phyloP scores from a whole-genome alignment of 2,113 vertebrate genomes.

The Paracanthobrama guichenoti region DNA sequence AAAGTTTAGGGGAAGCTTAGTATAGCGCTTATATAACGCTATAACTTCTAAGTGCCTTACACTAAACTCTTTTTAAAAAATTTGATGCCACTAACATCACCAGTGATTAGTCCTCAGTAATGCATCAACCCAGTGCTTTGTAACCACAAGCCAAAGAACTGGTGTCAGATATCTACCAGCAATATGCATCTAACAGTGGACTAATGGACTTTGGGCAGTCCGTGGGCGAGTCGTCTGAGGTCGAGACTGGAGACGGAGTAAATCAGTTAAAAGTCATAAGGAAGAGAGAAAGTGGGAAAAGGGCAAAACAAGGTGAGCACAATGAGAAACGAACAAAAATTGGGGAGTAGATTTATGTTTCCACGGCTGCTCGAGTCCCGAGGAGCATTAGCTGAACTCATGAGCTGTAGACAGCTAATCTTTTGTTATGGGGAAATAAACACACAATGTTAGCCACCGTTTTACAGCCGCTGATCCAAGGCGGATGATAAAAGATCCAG shows the following conservation, averaged over 20 bases:
- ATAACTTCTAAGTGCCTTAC: background rate
- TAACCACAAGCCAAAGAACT: background rate
- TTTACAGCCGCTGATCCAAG: conserved; percentile 64
- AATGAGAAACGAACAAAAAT: conserved; percentile 12
- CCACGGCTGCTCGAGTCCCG: conserved; percentile 46
- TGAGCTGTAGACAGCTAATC: conserved; percentile 69
- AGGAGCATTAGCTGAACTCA: conserved; percentile 54
- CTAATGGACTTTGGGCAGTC: background rate
- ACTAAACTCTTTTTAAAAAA: background rate
- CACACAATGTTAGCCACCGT: conserved; percentile 66
- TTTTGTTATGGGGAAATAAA: conserved; percentile 65
- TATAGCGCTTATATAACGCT: too few species aligned
- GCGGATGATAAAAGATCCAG: conserved; percentile 68
- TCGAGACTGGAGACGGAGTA: background rate
- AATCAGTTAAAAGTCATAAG: background rate
- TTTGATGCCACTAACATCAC: background rate
- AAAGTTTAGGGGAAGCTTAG: too few species aligned
- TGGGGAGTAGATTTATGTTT: conserved; percentile 59
- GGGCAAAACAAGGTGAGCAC: conserved; percentile 9
- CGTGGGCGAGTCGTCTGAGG: background rate
- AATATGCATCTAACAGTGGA: background rate
- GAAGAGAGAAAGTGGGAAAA: background rate
- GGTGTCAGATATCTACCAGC: background rate
- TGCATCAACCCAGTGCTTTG: background rate
- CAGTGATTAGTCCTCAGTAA: background rate